Evolutionary conservation across 1,140 invertebrate genomes (phyloP), one percentile per base, ranked within the genome.

Genomic region (Pachypeltis micranthus): DNA sequence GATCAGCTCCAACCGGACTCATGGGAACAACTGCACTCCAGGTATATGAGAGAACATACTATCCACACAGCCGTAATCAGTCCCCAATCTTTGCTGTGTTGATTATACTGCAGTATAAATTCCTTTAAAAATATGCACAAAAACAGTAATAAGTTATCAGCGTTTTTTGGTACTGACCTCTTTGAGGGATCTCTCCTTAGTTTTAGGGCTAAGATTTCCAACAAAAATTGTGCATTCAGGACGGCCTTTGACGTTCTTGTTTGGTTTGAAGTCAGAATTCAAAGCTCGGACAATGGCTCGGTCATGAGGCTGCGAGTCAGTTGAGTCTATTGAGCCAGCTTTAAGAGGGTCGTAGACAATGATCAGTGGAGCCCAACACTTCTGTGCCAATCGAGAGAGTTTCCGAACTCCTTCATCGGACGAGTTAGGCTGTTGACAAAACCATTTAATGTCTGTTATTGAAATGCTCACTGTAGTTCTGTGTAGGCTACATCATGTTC

Each of bases 311-410:
- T 84, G 81, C 2, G 77, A 81, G 72, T 93, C 90, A 21, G 90
- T 93, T 1, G 88, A 84, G 78, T 92, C 89, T 24, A 91, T 91
- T 68, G 88, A 90, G 7, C 88, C 88, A 66, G 83, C 83, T 77
- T 84, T 84, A 39, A 86, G 39, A 1, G 57, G 57, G n/a, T 59
- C 28, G 26, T 59, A 59, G 1, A 59, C 57, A 19, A 59, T 59
- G 12, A 25, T 34, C n/a, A 59, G 29, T 19, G 57, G 57, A 2
- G 57, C 14, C 57, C 57, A 59, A 28, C 26, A 29, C 25, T 59
- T 27, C 16, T 59, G 26, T 16, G 29, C 26, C 14, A 28, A 31
- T 2, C 57, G 25, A 25, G 26, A 29, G 2, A 28, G 25, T 31
- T 25, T 14, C 10, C 27, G 26, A 2, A 25, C 31, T 25, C 31